These are phyloP conservation scores for Xenopus tropicalis DNA, from an alignment of 2,113 vertebrate genomes.

Conservation along the genomic window DNA sequence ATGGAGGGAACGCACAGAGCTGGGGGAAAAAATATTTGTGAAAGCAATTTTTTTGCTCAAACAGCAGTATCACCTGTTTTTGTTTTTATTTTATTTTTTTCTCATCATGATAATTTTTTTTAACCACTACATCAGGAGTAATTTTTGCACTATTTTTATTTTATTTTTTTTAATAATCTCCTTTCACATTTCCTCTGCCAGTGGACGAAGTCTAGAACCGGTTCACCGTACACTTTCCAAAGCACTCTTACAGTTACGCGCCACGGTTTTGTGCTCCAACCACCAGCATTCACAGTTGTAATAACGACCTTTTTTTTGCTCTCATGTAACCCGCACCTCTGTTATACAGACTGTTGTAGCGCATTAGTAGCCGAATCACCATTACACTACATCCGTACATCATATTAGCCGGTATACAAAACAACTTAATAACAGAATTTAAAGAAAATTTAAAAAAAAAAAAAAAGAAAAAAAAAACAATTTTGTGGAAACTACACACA, in stretches of 20 bases:
- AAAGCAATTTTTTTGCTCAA: constrained; percentile 7
- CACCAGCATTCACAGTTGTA: not conserved
- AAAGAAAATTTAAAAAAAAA: constrained; percentile 51
- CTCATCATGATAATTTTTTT: constrained; percentile 2
- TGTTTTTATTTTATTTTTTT: constrained; percentile 20
- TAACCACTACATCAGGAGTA: constrained; percentile 76
- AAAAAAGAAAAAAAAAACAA: constrained; percentile 48
- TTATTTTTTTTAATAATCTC: constrained; percentile 41
- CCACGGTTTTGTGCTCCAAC: constrained; percentile 36
- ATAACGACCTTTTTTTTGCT: constrained; percentile 58
- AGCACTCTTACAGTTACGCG: constrained; percentile 47
- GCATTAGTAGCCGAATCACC: constrained; percentile 66
- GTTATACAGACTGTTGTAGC: constrained; percentile 77
- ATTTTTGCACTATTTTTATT: constrained; percentile 64
- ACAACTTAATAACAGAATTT: not conserved
- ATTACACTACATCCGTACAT: constrained; percentile 75
- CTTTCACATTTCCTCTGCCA: constrained; percentile 48
- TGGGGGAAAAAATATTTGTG: constrained; percentile 26
- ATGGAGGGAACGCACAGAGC: constrained; percentile 5
- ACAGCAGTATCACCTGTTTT: constrained; percentile 24
- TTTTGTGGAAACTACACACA: constrained; percentile 73
- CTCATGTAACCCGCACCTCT: constrained; percentile 72
- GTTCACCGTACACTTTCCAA: constrained; percentile 51
- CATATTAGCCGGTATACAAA: constrained; percentile 69
- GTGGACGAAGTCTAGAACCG: constrained; percentile 54